Evolutionary conservation across 2,113 vertebrate genomes (phyloP).

Genomic region (Neoarius graeffei): DNA sequence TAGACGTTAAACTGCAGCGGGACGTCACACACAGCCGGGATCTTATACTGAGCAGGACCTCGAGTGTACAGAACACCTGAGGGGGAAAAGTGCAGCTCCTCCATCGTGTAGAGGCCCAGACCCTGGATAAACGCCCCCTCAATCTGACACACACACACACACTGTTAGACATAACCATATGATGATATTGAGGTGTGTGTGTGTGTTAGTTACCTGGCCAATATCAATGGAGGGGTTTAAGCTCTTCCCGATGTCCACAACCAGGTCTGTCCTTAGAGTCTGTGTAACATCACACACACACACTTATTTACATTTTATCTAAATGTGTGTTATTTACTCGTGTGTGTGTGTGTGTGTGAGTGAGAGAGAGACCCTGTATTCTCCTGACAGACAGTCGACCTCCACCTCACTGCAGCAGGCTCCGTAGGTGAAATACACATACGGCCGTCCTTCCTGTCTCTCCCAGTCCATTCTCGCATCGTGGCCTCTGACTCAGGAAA

Average conservation of each 20-base stretch:
- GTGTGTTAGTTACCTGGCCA: slow-evolving; percentile 77
- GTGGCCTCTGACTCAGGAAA: slow-evolving; percentile 72
- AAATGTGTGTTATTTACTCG: not conserved
- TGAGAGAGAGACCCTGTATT: slow-evolving; percentile 78
- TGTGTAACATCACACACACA: slow-evolving; percentile 49
- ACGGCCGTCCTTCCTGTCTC: slow-evolving; percentile 79
- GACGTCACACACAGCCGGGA: slow-evolving; percentile 82
- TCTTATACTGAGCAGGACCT: slow-evolving; percentile 83
- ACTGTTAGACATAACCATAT: not conserved
- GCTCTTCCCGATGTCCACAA: slow-evolving; percentile 80
- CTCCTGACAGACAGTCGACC: slow-evolving; percentile 87
- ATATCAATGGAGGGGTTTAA: slow-evolving; percentile 87
- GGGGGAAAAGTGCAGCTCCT: slow-evolving; percentile 82
- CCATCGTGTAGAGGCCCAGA: slow-evolving; percentile 81
- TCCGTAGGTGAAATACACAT: slow-evolving; percentile 79
- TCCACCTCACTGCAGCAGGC: slow-evolving; percentile 87
- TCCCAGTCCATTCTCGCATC: slow-evolving; percentile 82
- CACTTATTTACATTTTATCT: not conserved
- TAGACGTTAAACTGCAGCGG: slow-evolving; percentile 80
- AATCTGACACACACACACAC: slow-evolving; percentile 66
- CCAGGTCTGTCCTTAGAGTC: slow-evolving; percentile 83
- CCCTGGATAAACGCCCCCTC: slow-evolving; percentile 85
- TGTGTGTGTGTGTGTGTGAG: not conserved
- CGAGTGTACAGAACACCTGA: slow-evolving; percentile 75
- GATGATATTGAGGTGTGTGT: not conserved